Percentiles rank a stretch among this genome's conserved stretches.
Evolutionary conservation across 2,113 vertebrate species (phyloP).

Genomic region (Ictalurus punctatus): DNA sequence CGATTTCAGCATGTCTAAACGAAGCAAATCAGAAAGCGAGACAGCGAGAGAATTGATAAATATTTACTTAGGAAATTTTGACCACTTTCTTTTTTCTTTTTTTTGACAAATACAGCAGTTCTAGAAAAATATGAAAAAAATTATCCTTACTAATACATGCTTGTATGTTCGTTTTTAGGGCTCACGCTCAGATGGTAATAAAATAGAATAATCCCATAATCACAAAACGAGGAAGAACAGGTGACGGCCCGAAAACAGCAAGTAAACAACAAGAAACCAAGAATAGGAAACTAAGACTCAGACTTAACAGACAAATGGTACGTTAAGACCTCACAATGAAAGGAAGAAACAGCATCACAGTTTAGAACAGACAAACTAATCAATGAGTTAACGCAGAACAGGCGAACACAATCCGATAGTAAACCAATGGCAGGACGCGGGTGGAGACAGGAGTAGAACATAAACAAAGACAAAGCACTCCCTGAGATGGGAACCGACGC

Average conservation of each 20-base stretch:
- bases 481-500: not conserved
- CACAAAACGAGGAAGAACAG: no score
- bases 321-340: not conserved
- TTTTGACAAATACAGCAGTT: no score
- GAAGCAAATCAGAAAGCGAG: not conserved
- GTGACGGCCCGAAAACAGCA: no score
- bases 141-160: not conserved
- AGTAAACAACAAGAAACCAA: no score
- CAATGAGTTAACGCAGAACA: not conserved
- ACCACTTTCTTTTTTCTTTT: not conserved
- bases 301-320: not conserved
- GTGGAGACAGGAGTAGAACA: not conserved
- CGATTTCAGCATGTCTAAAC: slow-evolving; percentile 83
- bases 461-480: not conserved
- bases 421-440: not conserved
- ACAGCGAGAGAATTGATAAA: not conserved
- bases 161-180: no score
- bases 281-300: not conserved
- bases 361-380: not conserved
- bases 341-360: not conserved
- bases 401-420: not conserved
- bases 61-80: not conserved
- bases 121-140: not conserved
- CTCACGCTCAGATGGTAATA: no score
- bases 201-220: no score